Conservation (phyloP, 2,797 vertebrate genomes). For the Aeoliscus strigatus region DNA sequence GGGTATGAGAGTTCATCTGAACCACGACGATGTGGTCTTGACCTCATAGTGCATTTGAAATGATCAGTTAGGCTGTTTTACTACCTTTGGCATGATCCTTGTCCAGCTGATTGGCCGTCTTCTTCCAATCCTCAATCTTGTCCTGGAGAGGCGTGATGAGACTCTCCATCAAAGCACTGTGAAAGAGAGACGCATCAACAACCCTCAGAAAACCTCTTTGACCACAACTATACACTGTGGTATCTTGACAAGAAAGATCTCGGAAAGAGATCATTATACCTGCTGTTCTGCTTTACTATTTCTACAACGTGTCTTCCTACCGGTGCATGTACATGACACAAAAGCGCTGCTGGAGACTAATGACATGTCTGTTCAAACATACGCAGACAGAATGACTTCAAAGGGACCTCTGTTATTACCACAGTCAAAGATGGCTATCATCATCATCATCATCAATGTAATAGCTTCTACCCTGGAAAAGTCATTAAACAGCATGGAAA, state of each 20-base stretch:
- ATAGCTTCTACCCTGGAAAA: slow-evolving; percentile 33
- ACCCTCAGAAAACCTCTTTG: slow-evolving; percentile 1
- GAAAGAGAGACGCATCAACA: slow-evolving; percentile 1
- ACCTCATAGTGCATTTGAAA: too few relatives aligned
- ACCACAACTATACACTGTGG: too few relatives aligned
- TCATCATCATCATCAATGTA: slow-evolving; percentile 26
- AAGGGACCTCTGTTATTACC: slow-evolving; percentile 6
- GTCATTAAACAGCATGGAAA: slow-evolving; percentile 27
- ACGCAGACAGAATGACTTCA: neutral
- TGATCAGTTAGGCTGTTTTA: too few relatives aligned
- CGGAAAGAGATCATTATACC: slow-evolving; percentile 8
- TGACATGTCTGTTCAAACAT: too few relatives aligned
- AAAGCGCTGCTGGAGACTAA: too few relatives aligned
- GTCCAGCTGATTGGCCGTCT: slow-evolving; percentile 92
- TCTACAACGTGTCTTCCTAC: neutral
- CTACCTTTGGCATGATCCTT: slow-evolving; percentile 97
- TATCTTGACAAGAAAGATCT: too few relatives aligned
- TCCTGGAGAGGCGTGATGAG: slow-evolving; percentile 95
- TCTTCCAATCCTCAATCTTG: slow-evolving; percentile 98
- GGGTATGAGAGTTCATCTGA: too few relatives aligned
- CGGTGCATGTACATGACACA: slow-evolving; percentile 3
- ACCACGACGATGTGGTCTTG: too few relatives aligned
- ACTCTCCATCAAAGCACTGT: slow-evolving; percentile 93
- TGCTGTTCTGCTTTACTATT: slow-evolving; percentile 19
- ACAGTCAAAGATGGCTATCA: slow-evolving; percentile 25